phyloP scores from a whole-genome alignment of 2,797 vertebrate species.

The Myotis planiceps region DNA sequence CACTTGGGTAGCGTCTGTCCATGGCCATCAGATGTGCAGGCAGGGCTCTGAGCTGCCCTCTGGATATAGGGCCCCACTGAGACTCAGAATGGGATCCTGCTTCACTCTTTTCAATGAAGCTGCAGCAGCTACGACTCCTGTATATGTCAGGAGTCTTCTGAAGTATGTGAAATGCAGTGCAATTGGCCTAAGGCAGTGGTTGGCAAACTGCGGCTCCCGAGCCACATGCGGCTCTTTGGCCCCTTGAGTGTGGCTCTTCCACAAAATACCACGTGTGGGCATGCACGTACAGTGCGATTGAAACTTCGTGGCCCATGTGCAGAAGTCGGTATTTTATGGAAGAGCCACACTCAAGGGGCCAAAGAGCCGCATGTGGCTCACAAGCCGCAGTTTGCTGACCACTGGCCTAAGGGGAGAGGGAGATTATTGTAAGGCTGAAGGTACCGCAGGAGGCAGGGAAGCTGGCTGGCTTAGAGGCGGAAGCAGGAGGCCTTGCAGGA shows the following conservation, averaged over 20 bases:
- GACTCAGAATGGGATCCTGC: neutral
- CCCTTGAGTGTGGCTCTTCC: too few species aligned
- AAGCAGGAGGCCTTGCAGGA: neutral
- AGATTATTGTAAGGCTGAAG: neutral
- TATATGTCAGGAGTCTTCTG: neutral
- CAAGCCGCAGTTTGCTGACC: too few species aligned
- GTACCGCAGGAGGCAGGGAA: neutral
- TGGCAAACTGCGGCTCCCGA: too few species aligned
- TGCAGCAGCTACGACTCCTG: neutral
- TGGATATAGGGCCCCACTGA: neutral
- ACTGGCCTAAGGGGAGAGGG: too few species aligned
- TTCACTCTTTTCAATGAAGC: neutral
- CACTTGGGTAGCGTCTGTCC: neutral
- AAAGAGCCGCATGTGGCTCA: too few species aligned
- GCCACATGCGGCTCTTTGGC: too few species aligned
- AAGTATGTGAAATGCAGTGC: neutral
- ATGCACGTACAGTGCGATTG: too few species aligned
- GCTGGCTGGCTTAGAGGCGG: neutral
- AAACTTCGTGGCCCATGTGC: too few species aligned
- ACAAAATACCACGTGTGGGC: too few species aligned
- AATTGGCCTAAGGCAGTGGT: too few species aligned
- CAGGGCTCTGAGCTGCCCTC: neutral
- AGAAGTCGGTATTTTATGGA: too few species aligned
- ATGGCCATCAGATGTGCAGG: fast-evolving
- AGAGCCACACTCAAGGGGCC: too few species aligned